phyloP scores from a whole-genome alignment of 1,140 invertebrate genomes.

The Temnothorax curvispinosus region DNA sequence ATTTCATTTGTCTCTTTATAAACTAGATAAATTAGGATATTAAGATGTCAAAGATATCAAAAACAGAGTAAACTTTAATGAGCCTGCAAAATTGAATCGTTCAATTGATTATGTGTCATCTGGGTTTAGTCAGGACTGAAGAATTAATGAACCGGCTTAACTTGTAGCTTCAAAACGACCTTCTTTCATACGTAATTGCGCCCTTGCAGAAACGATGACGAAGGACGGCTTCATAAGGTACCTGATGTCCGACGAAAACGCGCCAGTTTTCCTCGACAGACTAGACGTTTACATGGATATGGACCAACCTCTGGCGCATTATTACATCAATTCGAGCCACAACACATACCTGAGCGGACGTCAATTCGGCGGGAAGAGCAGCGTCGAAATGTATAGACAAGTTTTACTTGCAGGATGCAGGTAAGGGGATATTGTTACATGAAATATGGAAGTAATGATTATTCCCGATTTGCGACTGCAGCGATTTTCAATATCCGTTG shows the following conservation, averaged over 20 bases:
- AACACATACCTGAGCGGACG: conserved; percentile 98
- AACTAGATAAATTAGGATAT: neutral
- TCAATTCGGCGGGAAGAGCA: conserved; percentile 98
- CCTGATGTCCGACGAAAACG: conserved; percentile 99
- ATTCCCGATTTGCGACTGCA: neutral
- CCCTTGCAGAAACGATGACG: conserved; percentile 89
- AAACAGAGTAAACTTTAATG: neutral
- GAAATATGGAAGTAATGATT: neutral
- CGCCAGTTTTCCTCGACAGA: conserved; percentile 98
- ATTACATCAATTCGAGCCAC: conserved; percentile 99
- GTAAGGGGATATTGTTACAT: conserved; percentile 83
- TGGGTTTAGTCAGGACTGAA: neutral
- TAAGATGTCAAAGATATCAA: conserved; percentile 5
- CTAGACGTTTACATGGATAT: conserved; percentile 99
- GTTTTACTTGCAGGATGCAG: conserved; percentile 97
- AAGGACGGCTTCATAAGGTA: conserved; percentile 98
- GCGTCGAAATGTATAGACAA: conserved; percentile 99
- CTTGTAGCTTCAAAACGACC: conserved; percentile 33
- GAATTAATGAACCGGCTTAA: neutral
- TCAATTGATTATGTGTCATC: conserved; percentile 16
- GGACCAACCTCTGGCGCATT: conserved; percentile 98
- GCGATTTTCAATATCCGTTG: neutral
- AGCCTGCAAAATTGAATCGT: neutral
- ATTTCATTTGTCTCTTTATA: neutral
- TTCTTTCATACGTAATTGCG: conserved; percentile 77